A percentile compares a stretch with the other conserved stretches of the same genome.
phyloP scores from a whole-genome alignment of 1,140 invertebrate species.

The Bombus superbus region DNA sequence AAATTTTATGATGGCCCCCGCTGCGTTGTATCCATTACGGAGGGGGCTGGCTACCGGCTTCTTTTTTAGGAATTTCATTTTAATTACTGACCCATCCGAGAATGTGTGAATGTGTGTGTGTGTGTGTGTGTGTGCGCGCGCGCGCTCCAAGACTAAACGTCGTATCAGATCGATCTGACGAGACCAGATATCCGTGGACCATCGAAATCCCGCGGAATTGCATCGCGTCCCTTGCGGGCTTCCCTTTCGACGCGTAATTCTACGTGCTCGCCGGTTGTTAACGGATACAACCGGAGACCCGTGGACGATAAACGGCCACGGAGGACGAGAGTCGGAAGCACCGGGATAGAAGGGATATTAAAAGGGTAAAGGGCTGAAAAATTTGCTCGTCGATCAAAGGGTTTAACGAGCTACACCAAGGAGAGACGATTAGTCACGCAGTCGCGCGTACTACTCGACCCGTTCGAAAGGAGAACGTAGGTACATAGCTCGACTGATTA shows the following conservation, averaged over 20 bases:
- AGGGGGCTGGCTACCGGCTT: background rate
- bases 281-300: constrained; percentile 29
- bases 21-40: constrained; percentile 73
- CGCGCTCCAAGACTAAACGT: constrained; percentile 7
- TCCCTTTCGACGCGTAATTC: constrained; percentile 35
- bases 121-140: background rate
- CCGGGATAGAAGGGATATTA: constrained; percentile 31
- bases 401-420: constrained; percentile 51
- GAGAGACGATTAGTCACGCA: constrained; percentile 40
- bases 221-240: constrained; percentile 28
- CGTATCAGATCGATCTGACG: constrained; percentile 58
- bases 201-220: constrained; percentile 61
- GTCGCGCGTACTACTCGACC: constrained; percentile 29
- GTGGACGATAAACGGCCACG: constrained; percentile 48
- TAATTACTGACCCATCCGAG: constrained; percentile 58
- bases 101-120: background rate
- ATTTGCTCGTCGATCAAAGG: constrained; percentile 61
- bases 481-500: background rate
- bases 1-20: constrained; percentile 78
- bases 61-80: constrained; percentile 65
- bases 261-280: constrained; percentile 39
- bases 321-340: constrained; percentile 21
- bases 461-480: background rate
- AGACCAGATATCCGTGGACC: constrained; percentile 32
- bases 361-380: constrained; percentile 56